Evolutionary conservation across 2,113 vertebrate genomes (phyloP).

Genomic region (Cephalopterus ornatus): DNA sequence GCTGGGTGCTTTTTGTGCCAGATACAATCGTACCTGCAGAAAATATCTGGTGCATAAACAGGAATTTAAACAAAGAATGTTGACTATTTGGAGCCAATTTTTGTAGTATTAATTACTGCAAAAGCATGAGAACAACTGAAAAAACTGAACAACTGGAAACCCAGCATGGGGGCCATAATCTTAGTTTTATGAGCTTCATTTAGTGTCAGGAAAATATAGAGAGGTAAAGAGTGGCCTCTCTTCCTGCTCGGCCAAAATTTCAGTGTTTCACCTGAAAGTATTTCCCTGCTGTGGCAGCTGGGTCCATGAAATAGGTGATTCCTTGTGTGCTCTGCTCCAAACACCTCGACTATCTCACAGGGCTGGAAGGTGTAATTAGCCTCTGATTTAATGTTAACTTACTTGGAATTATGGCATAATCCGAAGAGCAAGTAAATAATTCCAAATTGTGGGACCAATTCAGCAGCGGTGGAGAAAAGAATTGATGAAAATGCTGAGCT

Average conservation of each 20-base stretch:
- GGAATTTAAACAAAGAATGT: not conserved
- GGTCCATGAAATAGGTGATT: not conserved
- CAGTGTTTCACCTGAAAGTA: not conserved
- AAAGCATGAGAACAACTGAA: not conserved
- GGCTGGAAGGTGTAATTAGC: not conserved
- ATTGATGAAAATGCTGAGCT: not conserved
- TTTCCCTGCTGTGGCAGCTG: not conserved
- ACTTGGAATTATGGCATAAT: not conserved
- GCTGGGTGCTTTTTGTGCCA: conserved; percentile 7
- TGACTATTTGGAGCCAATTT: not conserved
- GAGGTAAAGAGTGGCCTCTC: not conserved
- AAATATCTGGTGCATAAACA: not conserved
- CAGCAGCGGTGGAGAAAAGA: not conserved
- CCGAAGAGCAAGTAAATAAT: not conserved
- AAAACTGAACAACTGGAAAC: not conserved
- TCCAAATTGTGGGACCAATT: not conserved
- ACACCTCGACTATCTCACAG: not conserved
- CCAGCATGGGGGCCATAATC: not conserved
- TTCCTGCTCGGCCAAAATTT: not conserved
- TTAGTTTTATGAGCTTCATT: not conserved
- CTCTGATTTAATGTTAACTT: not conserved
- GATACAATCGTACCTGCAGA: not conserved
- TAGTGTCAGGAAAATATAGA: not conserved
- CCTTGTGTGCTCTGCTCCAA: not conserved
- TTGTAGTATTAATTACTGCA: not conserved